Conservation (phyloP, 2,888 invertebrate genomes). For the Melipona beecheii region DNA sequence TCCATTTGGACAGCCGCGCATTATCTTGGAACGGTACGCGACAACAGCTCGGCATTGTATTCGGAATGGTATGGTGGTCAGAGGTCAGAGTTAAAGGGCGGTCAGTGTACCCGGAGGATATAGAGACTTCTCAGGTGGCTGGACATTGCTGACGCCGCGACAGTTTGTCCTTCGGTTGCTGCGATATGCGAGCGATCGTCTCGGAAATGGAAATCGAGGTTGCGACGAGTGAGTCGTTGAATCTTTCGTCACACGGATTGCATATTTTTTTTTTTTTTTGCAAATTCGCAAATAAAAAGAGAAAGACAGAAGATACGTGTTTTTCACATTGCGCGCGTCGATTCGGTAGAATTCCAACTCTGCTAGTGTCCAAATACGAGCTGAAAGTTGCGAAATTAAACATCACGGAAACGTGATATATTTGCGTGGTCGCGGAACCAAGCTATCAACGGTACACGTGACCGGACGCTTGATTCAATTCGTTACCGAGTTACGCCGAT, state of each 20-base stretch:
- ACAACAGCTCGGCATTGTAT: constrained; percentile 58
- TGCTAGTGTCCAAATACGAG: too few species aligned
- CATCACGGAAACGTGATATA: too few species aligned
- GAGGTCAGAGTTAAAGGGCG: constrained; percentile 58
- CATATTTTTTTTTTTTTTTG: too few species aligned
- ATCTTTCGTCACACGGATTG: too few species aligned
- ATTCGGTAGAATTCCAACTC: too few species aligned
- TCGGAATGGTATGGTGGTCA: constrained; percentile 55
- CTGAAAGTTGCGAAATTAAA: too few species aligned
- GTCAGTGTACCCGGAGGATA: constrained; percentile 39
- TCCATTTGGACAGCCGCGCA: constrained; percentile 56
- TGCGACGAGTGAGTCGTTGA: not conserved
- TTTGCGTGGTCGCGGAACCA: not conserved
- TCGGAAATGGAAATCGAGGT: not conserved
- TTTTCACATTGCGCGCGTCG: too few species aligned
- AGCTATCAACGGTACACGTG: not conserved
- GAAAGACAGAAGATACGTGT: too few species aligned
- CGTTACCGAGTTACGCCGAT: constrained; percentile 36
- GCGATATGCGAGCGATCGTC: not conserved
- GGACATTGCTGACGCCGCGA: constrained; percentile 12
- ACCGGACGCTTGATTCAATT: constrained; percentile 1
- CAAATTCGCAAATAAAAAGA: too few species aligned
- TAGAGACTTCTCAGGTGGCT: constrained; percentile 52
- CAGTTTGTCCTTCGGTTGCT: constrained; percentile 5
- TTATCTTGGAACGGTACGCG: constrained; percentile 58